Conservation (phyloP, 2,113 vertebrate species). For the Strix uralensis region DNA sequence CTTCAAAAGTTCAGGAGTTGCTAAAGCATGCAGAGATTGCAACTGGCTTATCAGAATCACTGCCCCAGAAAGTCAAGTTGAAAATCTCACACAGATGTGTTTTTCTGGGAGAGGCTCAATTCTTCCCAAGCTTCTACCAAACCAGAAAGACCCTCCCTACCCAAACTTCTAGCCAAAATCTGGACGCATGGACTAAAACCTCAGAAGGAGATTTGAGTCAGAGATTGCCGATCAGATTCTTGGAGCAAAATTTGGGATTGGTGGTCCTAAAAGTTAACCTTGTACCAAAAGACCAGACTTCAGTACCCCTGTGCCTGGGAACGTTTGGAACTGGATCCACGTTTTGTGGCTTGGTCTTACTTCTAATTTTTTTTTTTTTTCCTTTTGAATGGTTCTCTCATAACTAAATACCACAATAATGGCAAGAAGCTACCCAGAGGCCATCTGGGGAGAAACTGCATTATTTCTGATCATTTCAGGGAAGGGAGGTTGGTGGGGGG, state of each 20-base stretch:
- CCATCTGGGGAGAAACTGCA: not conserved
- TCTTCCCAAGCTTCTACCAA: not conserved
- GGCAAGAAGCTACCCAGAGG: constrained; percentile 8
- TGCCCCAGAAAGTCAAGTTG: not conserved
- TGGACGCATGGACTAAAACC: not conserved
- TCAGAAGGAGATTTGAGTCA: not conserved
- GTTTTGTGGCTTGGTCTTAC: constrained; percentile 2
- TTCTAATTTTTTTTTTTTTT: not conserved
- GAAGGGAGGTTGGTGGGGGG: not conserved
- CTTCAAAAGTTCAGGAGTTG: not conserved
- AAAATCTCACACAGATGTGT: not conserved
- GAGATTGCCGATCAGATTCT: not conserved
- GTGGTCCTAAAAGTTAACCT: not conserved
- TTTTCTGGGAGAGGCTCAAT: not conserved
- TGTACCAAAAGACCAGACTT: not conserved
- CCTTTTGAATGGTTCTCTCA: not conserved
- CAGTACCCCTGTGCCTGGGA: not conserved
- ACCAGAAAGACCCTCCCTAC: not conserved
- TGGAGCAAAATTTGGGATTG: not conserved
- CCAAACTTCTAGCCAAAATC: not conserved
- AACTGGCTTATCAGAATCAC: not conserved
- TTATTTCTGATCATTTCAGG: constrained; percentile 23
- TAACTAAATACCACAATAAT: constrained; percentile 39
- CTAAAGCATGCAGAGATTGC: not conserved
- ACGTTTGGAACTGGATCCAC: not conserved